These are phyloP conservation scores for Chrysochloris asiatica DNA, from an alignment of 2,113 vertebrate genomes.

Conservation along the genomic window DNA sequence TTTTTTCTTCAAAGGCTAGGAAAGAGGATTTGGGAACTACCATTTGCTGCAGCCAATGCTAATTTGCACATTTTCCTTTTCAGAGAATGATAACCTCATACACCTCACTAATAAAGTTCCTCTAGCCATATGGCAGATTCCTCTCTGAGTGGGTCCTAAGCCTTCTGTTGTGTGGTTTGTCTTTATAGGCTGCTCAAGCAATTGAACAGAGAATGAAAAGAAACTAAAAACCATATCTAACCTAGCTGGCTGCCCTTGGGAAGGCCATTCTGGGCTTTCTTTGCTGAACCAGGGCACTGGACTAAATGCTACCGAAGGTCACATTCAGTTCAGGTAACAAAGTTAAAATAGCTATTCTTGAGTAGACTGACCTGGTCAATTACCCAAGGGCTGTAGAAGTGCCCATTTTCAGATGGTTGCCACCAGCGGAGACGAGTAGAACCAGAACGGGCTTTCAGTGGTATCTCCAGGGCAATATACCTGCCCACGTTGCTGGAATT, in stretches of 20 bases:
- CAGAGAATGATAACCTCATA: conserved; percentile 59
- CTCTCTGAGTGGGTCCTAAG: not conserved
- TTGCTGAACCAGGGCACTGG: not conserved
- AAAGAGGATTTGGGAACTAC: conserved; percentile 61
- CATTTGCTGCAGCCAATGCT: conserved; percentile 42
- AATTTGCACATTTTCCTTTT: conserved; percentile 71
- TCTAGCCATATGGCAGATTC: conserved; percentile 53
- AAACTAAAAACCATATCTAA: conserved; percentile 15
- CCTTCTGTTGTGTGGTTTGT: conserved; percentile 45
- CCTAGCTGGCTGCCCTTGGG: conserved; percentile 6
- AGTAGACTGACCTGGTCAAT: conserved; percentile 89
- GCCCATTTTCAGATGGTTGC: conserved; percentile 96
- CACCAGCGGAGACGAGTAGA: conserved; percentile 97
- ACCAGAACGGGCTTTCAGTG: conserved; percentile 90
- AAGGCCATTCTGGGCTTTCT: not conserved
- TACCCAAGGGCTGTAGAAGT: conserved; percentile 98
- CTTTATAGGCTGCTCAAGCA: conserved; percentile 47
- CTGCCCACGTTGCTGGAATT: conserved; percentile 96
- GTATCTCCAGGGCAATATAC: conserved; percentile 95
- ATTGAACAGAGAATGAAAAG: conserved; percentile 27
- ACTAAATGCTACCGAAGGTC: not conserved
- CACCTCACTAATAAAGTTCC: conserved; percentile 44
- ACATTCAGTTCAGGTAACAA: not conserved
- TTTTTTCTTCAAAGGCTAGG: conserved; percentile 59
- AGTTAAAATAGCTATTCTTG: not conserved